These are phyloP conservation scores for Zaprionus africanus DNA, from an alignment of 1,140 invertebrate genomes.

Conservation along the genomic window DNA sequence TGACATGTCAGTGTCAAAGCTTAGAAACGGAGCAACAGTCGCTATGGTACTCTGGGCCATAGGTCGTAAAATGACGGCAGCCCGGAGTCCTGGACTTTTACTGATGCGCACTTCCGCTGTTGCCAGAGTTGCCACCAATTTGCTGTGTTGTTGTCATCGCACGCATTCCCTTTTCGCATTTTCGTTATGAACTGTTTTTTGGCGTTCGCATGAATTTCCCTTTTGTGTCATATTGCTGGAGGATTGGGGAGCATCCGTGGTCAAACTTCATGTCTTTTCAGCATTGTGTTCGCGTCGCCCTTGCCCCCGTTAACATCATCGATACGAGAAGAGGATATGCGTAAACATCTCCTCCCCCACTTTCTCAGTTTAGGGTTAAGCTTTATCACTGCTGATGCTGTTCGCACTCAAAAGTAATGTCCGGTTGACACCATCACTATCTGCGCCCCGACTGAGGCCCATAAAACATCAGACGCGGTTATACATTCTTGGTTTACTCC, in stretches of 20 bases:
- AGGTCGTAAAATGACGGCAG: slow-evolving; percentile 55
- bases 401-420: slow-evolving; percentile 52
- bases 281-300: slow-evolving; percentile 18
- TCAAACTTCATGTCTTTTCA: slow-evolving; percentile 8
- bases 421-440: slow-evolving; percentile 53
- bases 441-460: slow-evolving; percentile 2
- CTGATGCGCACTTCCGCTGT: slow-evolving; percentile 51
- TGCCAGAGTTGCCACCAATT: slow-evolving; percentile 52
- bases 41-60: slow-evolving; percentile 43
- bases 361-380: slow-evolving; percentile 2
- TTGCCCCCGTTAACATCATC: slow-evolving; percentile 6
- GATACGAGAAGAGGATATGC: slow-evolving; percentile 9
- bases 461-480: slow-evolving; percentile 15
- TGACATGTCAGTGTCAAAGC: slow-evolving; percentile 28
- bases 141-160: slow-evolving; percentile 64
- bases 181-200: slow-evolving; percentile 31
- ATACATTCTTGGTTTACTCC: not conserved
- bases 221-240: slow-evolving; percentile 19
- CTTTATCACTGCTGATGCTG: slow-evolving; percentile 17
- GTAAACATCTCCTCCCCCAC: slow-evolving; percentile 21
- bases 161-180: slow-evolving; percentile 47
- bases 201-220: not conserved
- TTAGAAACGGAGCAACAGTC: slow-evolving; percentile 44
- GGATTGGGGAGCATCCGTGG: slow-evolving; percentile 14
- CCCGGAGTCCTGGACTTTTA: slow-evolving; percentile 39